A percentile compares a stretch with the other conserved stretches of the same genome.
Conservation (phyloP, 2,797 vertebrate genomes). For the Enteromius anoplus region DNA sequence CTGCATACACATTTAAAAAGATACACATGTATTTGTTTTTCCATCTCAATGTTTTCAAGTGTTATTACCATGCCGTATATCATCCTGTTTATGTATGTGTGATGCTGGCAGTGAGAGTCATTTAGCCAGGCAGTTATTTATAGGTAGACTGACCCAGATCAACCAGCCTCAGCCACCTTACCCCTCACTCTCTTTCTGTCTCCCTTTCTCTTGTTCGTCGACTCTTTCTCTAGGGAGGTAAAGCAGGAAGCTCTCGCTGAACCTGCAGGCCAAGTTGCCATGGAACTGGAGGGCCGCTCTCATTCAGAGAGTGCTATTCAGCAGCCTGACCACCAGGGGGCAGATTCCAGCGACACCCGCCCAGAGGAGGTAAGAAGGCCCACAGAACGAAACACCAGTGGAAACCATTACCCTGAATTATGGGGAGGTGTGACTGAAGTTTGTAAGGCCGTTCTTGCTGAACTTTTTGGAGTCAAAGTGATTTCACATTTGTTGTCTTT, state of each 20-base stretch:
- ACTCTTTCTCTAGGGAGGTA: slow-evolving; percentile 71
- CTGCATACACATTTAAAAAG: background rate
- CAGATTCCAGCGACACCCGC: slow-evolving; percentile 70
- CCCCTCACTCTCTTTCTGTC: slow-evolving; percentile 42
- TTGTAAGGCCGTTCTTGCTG: background rate
- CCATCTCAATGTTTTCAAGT: background rate
- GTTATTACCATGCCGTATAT: background rate
- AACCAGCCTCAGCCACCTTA: slow-evolving; percentile 59
- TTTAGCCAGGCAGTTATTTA: slow-evolving; percentile 75
- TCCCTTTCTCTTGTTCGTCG: slow-evolving; percentile 20
- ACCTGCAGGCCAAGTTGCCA: slow-evolving; percentile 74
- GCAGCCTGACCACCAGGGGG: slow-evolving; percentile 71
- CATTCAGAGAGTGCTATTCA: slow-evolving; percentile 72
- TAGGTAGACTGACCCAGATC: slow-evolving; percentile 77
- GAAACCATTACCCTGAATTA: slow-evolving; percentile 29
- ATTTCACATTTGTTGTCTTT: background rate
- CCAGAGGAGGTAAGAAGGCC: slow-evolving; percentile 81
- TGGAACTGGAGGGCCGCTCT: slow-evolving; percentile 72
- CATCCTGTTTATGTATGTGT: slow-evolving; percentile 30
- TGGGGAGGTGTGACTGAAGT: slow-evolving; percentile 7
- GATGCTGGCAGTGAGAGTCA: slow-evolving; percentile 67
- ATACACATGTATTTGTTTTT: background rate
- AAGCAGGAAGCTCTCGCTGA: slow-evolving; percentile 69
- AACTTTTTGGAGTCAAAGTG: background rate
- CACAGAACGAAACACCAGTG: slow-evolving; percentile 57